Evolutionary conservation across 2,888 invertebrate genomes (phyloP), one percentile per base, ranked within the genome.

Genomic region (Noctuana brunneofusca): DNA sequence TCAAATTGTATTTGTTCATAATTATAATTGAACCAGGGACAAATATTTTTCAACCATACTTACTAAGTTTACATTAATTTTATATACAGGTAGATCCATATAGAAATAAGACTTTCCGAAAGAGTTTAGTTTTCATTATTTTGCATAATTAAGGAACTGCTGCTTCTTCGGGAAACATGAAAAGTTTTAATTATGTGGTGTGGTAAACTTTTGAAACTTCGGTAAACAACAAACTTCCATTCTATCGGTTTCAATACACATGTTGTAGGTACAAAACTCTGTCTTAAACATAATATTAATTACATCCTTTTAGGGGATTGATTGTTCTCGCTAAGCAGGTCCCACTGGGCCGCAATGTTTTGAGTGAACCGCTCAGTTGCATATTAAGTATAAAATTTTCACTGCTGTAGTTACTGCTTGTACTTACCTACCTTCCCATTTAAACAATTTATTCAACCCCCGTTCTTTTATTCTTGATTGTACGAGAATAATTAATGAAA

Each of bases 321-420:
- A 52, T 32, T 16, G 30, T 18, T 16, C 30, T 52, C 8, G 50
- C 14, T 32, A 52, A 52, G 18, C 30, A 32, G 32, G 12, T 53
- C 53, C 20, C n/a, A 53, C 12, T 49, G 24, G n/a, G 8, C 20
- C 18, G 12, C 30, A 53, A 53, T 53, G 53, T 27, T 35, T 18
- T 20, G 16, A 53, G 38, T 53, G 35, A 11, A 53, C 3, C 2
- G 12, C 53, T 53, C n/a, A 22, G 20, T 22, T 14, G 27, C 24
- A 53, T 20, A 20, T 20, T 48, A 48, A 22, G 22, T 20, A n/a
- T n/a, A n/a, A n/a, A n/a, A n/a, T n/a, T n/a, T n/a, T n/a, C n/a
- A n/a, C n/a, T n/a, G n/a, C n/a, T n/a, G n/a, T n/a, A n/a, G n/a
- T n/a, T n/a, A 48, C 12, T 22, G 46, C 46, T 22, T 12, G 9